Evolutionary conservation across 2,113 vertebrate species (phyloP), one percentile per base, ranked within the genome.

Genomic region (Pomatorhinus ruficollis): DNA sequence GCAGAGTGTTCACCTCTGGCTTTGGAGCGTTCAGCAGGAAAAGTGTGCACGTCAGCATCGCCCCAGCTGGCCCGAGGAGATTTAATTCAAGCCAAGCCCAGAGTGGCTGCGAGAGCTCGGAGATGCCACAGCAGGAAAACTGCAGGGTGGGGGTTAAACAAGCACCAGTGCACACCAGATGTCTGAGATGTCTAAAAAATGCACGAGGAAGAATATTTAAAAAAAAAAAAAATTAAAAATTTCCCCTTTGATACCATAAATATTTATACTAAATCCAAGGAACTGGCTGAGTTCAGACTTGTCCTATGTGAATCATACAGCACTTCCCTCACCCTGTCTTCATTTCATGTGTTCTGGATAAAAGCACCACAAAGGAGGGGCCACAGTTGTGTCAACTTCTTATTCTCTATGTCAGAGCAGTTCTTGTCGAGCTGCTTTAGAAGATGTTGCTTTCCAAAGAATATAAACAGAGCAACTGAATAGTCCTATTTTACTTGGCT

Each of bases 1-100:
- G 83, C 76, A 49, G 87, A 64, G 88, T 28, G 54, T 87, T 95
- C 90, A 80, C 82, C 78, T 79, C 93, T 15, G 93, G 97, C 78
- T 97, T 85, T 85, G 35, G 83, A 95, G 94, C 5, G 74, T 86
- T 98, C 95, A 97, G 95, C 97, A 97, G 93, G 95, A 97, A 98
- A 97, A 97, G 75, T 35, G 93, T 68, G 71, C 96, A 81, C 77
- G 92, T 97, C 97, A 98, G 97, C 97, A 95, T 21, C 95, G 88
- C 95, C 91, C 90, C 92, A 54, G 75, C 75, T 60, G 86, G 74
- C 92, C 85, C 59, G 2, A 61, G 40, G 83, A 61, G 93, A 92
- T 89, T 93, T 87, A 74, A 96, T 77, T 68, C 94, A 83, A 69
- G 11, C 77, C 72, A 60, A 90, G 68, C 97, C 90, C 95, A 90